Evolutionary conservation across 2,797 vertebrate genomes (phyloP), one percentile per base, ranked within the genome.

Genomic region (Oreochromis mossambicus): DNA sequence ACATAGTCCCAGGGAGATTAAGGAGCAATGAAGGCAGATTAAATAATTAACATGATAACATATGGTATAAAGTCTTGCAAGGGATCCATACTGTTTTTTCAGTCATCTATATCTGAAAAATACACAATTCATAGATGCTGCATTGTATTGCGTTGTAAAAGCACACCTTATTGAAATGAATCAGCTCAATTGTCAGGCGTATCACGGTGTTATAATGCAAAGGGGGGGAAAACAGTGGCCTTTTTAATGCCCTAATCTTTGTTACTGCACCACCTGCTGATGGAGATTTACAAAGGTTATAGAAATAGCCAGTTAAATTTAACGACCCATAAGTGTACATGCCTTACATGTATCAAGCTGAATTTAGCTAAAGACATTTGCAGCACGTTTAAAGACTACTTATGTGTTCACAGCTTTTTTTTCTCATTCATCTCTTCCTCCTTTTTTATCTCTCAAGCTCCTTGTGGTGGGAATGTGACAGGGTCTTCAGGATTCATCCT

Each of bases 401-500:
- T 80, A 79, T 81, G n/a, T 68, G 26, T 75, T 86, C 12, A n/a
- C 8, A 48, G 3, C 17, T 87, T 83, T 50, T 13, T 26, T 26
- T 1, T 2, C 36, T 70, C 5, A 79, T 46, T 7, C 51, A 14
- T 52, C 63, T 38, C 34, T 34, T 83, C n/a, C 75, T 68, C 63
- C 46, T 56, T 81, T 81, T 54, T 51, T 70, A 26, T 80, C 89
- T 95, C 89, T 96, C 77, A 94, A 99, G 98, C 98, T 95, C 98
- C 98, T 61, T 99, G 98, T 93, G 98, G 98, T 90, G 98, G 98
- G 68, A 99, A 99, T 89, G 96, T 99, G 92, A 99, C 98, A 7
- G 98, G 98, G 85, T 98, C 98, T 75, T 98, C 98, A 21, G 98
- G 98, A 79, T 99, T 99, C 94, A 98, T 99, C 93, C 97, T 99